These are phyloP conservation scores for Aix galericulata DNA, from an alignment of 2,113 vertebrate species.

Conservation along the genomic window DNA sequence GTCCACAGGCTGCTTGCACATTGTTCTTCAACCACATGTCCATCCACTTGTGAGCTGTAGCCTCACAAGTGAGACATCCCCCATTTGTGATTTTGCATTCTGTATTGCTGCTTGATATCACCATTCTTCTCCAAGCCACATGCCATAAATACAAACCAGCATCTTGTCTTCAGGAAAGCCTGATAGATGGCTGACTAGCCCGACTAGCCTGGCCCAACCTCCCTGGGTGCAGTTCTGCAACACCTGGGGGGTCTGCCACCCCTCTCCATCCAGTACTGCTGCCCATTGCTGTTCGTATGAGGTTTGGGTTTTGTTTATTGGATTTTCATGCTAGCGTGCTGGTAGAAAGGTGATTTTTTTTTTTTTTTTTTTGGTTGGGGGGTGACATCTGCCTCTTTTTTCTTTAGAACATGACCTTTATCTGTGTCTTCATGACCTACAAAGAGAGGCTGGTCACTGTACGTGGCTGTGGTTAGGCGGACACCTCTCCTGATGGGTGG, in stretches of 20 bases:
- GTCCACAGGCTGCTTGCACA: background rate
- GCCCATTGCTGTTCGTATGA: background rate
- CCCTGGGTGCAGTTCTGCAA: background rate
- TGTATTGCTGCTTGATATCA: background rate
- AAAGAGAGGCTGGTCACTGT: background rate
- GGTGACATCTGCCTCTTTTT: background rate
- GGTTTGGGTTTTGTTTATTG: background rate
- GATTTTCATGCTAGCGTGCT: background rate
- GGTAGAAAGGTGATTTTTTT: background rate
- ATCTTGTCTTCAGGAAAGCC: background rate
- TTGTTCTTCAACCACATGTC: background rate
- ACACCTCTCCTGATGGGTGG: accelerated
- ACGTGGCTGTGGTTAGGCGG: background rate
- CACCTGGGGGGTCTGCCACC: background rate
- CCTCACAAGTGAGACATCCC: background rate
- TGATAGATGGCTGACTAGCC: background rate
- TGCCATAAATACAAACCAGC: background rate
- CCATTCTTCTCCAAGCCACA: background rate
- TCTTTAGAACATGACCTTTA: background rate
- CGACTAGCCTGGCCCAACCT: background rate
- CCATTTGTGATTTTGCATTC: background rate
- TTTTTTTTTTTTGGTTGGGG: background rate
- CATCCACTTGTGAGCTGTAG: background rate
- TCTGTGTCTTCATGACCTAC: accelerated
- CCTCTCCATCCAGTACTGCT: background rate